Base-by-base conservation (phyloP, 2,113 vertebrate genomes). In the Sinocyclocheilus anophthalmus region DNA sequence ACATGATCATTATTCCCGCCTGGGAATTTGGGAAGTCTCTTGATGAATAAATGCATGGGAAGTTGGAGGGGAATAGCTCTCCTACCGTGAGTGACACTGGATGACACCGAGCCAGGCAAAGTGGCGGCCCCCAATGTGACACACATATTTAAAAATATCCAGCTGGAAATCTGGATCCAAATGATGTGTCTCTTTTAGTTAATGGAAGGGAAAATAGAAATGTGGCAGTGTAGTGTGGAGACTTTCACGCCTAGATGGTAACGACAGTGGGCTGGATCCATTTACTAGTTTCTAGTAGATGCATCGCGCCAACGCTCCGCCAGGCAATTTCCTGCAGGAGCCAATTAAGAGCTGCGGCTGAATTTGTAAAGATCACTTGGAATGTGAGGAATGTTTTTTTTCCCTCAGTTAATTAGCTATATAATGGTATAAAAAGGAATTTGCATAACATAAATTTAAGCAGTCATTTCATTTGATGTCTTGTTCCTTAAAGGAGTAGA, bases 181-280 rank as follows among this genome's bases (percentile, higher is more conserved):
- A 92, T 93, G 91, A 91, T 86, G 84, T 76, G 72, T 84, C 89
- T 50, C 83, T 88, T 89, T 89, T 87, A 90, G 89, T 88, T 93
- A 93, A 94, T 94, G 93, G 91, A 85, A 87, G 89, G 90, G 89
- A 93, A 93, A 92, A 94, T 91, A 85, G 90, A 88, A 93, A 93
- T 90, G 76, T 76, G 90, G 83, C 76, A 90, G 81, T 70, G 87
- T 81, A 10, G 89, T 92, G 84, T 90, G 87, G 80, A 88, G 87
- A 85, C 78, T 24, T 91, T 90, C 91, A 90, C 86, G 91, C 87
- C 91, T 88, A 91, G 88, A 61, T 87, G 89, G 85, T 93, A 92
- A 93, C 91, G 83, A 91, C 89, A 76, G 86, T 79, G 59, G 53
- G 87, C 87, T 3, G 45, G 81, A 89, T 86, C 78, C 84, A 84